Evolutionary conservation across 2,888 invertebrate genomes (phyloP).

Genomic region (Tolmerus cingulatus): DNA sequence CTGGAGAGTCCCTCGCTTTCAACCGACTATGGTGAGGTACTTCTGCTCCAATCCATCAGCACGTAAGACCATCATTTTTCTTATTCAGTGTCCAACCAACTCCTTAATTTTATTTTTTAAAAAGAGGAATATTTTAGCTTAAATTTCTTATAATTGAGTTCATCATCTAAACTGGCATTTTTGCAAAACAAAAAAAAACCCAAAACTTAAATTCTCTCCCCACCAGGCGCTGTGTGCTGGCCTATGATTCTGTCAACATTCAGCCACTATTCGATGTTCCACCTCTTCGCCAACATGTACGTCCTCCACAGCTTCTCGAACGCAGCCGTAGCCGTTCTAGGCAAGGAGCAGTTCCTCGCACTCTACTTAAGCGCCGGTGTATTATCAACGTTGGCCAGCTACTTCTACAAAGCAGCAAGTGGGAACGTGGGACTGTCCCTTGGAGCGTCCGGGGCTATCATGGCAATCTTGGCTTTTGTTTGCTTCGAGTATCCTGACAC

Average conservation of each 20-base stretch:
- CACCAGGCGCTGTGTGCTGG: slow-evolving; percentile 75
- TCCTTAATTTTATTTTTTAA: no score
- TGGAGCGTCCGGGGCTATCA: slow-evolving; percentile 96
- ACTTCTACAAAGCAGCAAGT: slow-evolving; percentile 77
- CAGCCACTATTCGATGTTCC: slow-evolving; percentile 87
- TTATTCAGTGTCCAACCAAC: no score
- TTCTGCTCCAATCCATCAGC: slow-evolving; percentile 85
- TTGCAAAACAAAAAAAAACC: background rate
- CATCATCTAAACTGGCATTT: background rate
- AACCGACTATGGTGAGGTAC: slow-evolving; percentile 80
- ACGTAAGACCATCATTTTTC: slow-evolving; percentile 65
- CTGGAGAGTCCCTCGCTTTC: slow-evolving; percentile 80
- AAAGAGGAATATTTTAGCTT: no score
- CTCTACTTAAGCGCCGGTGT: slow-evolving; percentile 90
- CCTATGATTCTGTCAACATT: slow-evolving; percentile 95
- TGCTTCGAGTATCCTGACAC: slow-evolving; percentile 90
- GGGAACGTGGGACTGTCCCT: slow-evolving; percentile 80
- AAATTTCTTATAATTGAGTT: background rate
- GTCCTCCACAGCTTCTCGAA: slow-evolving; percentile 83
- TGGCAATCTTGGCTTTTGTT: slow-evolving; percentile 86
- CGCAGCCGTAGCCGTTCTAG: slow-evolving; percentile 74
- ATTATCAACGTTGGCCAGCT: slow-evolving; percentile 84
- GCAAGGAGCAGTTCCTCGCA: slow-evolving; percentile 91
- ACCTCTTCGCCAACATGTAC: slow-evolving; percentile 95
- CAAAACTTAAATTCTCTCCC: background rate